Conservation (phyloP, 2,888 invertebrate species). For the Druceiella hillmani region DNA sequence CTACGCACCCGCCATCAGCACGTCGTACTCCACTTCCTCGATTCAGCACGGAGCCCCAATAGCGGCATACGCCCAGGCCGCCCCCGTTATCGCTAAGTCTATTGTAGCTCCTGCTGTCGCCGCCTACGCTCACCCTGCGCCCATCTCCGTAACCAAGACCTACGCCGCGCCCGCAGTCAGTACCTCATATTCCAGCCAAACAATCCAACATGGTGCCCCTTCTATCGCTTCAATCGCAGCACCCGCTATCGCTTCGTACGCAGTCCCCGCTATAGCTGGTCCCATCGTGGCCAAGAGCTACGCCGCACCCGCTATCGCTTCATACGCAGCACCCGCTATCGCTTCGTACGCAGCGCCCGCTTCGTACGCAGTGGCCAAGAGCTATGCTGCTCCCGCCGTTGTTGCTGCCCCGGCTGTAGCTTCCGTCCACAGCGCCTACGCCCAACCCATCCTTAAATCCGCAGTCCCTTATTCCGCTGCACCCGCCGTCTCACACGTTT, state of each 20-base stretch:
- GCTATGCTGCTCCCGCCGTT: slow-evolving; percentile 28
- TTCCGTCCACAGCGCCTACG: slow-evolving; percentile 31
- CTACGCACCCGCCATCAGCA: too few species aligned
- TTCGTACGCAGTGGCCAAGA: slow-evolving; percentile 20
- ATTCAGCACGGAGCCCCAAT: slow-evolving; percentile 39
- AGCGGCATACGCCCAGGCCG: slow-evolving; percentile 29
- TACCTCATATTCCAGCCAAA: too few species aligned
- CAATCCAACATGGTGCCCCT: too few species aligned
- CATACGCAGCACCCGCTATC: too few species aligned
- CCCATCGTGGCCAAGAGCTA: too few species aligned
- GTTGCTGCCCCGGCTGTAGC: too few species aligned
- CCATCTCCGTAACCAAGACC: too few species aligned
- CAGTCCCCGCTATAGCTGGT: too few species aligned
- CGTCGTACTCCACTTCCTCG: too few species aligned
- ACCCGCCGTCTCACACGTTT: slow-evolving; percentile 55
- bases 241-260: too few species aligned
- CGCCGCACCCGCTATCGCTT: too few species aligned
- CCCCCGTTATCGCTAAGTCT: slow-evolving; percentile 30
- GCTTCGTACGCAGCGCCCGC: slow-evolving; percentile 25
- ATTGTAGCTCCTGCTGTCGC: slow-evolving; percentile 33
- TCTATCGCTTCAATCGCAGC: slow-evolving; percentile 15
- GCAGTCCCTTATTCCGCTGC: slow-evolving; percentile 53
- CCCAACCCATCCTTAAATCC: slow-evolving; percentile 35
- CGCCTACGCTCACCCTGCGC: slow-evolving; percentile 25
- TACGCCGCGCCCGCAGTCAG: slow-evolving; percentile 13